These are phyloP conservation scores for Hyperoplus immaculatus DNA, from an alignment of 2,797 vertebrate genomes.

Conservation along the genomic window DNA sequence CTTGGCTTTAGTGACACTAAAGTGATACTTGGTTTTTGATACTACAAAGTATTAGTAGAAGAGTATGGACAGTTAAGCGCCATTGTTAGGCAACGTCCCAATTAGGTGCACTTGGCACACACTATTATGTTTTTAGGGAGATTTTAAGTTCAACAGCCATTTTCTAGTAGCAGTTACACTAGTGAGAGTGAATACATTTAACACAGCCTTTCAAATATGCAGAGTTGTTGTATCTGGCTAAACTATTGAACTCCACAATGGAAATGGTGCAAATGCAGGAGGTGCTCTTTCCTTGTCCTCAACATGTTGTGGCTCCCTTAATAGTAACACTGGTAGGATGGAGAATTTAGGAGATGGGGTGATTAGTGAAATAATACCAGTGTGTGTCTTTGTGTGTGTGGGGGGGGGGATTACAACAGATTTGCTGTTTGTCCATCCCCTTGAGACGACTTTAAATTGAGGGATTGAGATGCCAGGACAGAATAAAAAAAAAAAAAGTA, in stretches of 20 bases:
- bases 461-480: slow-evolving; percentile 1
- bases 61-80: no score
- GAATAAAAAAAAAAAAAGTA: background rate
- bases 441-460: background rate
- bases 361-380: slow-evolving; percentile 5
- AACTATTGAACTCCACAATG: background rate
- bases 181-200: background rate
- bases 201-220: slow-evolving; percentile 3
- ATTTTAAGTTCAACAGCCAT: no score
- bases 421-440: slow-evolving; percentile 35
- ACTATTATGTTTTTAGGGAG: no score
- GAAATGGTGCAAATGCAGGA: no score
- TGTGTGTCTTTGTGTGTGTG: background rate
- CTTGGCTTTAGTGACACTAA: no score
- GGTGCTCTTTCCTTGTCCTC: background rate
- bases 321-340: background rate
- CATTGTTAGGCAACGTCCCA: no score
- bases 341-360: slow-evolving; percentile 7
- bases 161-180: no score
- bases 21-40: no score
- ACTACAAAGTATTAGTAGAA: no score
- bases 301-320: background rate
- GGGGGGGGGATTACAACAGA: slow-evolving; percentile 15
- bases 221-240: background rate
- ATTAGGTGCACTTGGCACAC: no score